Evolutionary conservation across 2,888 invertebrate species (phyloP).

Genomic region (Drosophila subquinaria): DNA sequence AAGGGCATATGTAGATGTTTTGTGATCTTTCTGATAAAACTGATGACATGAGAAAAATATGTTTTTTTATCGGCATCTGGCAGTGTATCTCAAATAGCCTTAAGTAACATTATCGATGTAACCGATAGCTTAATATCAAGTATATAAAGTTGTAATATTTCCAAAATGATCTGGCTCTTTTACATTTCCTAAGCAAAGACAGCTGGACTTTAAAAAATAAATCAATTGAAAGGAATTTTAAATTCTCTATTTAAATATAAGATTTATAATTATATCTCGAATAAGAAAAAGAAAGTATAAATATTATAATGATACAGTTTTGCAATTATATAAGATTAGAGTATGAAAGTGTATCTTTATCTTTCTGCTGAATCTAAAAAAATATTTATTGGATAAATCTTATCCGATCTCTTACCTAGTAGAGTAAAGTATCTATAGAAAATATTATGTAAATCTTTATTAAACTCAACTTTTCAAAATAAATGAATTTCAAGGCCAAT

Average conservation of each 20-base stretch:
- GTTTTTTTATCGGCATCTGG: conserved; percentile 1
- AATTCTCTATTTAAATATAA: neutral
- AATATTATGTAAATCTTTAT: neutral
- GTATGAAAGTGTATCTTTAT: neutral
- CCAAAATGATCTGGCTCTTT: too few species aligned
- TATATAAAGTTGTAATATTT: neutral
- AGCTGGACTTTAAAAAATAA: neutral
- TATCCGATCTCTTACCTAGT: too few species aligned
- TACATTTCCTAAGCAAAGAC: neutral
- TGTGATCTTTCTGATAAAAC: conserved; percentile 36
- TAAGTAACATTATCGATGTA: conserved; percentile 1
- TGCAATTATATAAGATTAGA: neutral
- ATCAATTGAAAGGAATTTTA: neutral
- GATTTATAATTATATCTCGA: neutral
- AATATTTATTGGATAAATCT: too few species aligned
- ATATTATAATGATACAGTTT: neutral
- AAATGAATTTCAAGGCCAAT: neutral
- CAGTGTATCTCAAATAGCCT: conserved; percentile 6
- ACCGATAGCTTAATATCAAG: neutral
- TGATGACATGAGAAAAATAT: conserved; percentile 29
- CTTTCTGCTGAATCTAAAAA: too few species aligned
- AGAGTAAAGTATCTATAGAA: neutral
- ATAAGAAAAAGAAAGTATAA: neutral
- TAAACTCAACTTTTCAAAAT: neutral
- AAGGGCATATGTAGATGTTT: conserved; percentile 3